phyloP scores from a whole-genome alignment of 2,113 vertebrate species.

The Calyptomena viridis region DNA sequence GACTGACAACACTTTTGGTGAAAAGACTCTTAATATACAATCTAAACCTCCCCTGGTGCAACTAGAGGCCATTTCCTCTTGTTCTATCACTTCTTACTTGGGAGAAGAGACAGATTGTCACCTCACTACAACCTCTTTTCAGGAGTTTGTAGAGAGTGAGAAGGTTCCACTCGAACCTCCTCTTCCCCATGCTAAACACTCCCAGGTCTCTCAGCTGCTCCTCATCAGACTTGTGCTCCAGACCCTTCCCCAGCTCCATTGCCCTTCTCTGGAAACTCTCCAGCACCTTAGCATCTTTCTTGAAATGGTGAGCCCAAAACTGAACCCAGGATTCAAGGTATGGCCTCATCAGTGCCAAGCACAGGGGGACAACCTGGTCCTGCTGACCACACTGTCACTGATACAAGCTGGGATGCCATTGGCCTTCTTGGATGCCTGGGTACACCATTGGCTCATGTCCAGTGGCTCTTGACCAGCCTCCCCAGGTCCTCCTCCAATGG shows the following conservation, averaged over 20 bases:
- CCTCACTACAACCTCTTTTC: not conserved
- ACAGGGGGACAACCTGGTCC: not conserved
- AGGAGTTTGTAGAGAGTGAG: not conserved
- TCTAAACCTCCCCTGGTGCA: not conserved
- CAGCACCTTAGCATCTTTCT: not conserved
- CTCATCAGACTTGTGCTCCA: not conserved
- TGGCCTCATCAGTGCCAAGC: not conserved
- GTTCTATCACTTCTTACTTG: not conserved
- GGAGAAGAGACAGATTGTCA: not conserved
- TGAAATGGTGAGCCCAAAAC: not conserved
- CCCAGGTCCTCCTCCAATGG: too few species aligned
- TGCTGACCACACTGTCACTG: not conserved
- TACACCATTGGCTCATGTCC: not conserved
- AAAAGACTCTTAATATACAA: not conserved
- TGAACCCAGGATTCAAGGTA: not conserved
- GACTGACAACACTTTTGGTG: not conserved
- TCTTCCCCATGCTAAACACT: not conserved
- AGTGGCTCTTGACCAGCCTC: too few species aligned
- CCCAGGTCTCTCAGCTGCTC: not conserved
- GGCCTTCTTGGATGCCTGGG: not conserved
- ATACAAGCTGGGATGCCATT: not conserved
- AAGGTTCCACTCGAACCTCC: too few species aligned
- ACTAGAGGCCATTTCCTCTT: not conserved
- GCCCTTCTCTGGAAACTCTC: fast-evolving
- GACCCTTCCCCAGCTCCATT: not conserved